Base-by-base conservation (phyloP, 2,113 vertebrate genomes). In the Glaucidium brasilianum region DNA sequence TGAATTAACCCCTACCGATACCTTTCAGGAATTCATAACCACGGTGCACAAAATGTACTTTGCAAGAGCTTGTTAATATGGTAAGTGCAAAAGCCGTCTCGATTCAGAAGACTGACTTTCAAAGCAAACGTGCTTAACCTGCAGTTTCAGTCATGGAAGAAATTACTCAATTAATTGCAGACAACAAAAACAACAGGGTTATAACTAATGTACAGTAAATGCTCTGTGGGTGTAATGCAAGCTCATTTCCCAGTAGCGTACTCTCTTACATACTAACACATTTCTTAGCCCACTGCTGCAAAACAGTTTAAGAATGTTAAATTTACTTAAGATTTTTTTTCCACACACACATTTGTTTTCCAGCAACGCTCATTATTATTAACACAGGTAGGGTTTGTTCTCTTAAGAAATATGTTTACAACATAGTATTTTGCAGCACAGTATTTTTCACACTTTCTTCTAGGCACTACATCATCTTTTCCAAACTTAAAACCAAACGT, bases 141-240 rank as follows among this genome's bases (percentile, higher is more conserved):
- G 94, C 88, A 92, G 88, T 92, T 97, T 97, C 87, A 94, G 86
- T 88, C 90, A 82, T 43, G 60, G 84, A 97, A 95, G 92, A 96
- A 97, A 97, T 96, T 94, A 96, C 81, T 87, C 85, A 92, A 95
- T 94, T 96, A 97, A 90, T 79, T 96, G 80, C 72, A 94, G 93
- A 90, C 94, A 95, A 97, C 71, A 97, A 96, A 96, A 87, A 92
- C 95, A 96, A 95, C 92, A 66, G 87, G 94, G 82, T 75, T 96
- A 69, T 85, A 97, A 90, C 88, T 90, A 93, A 93, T 41, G 71
- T 95, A 96, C 96, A 95, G 91, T 96, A 96, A 96, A 92, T 74
- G 91, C 86, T 92, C 87, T 95, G 82, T 77, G 74, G 82, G 75
- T 85, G 37, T 94, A 84, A 94, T 5, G 11, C 91, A 88, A 94